Base-by-base conservation (phyloP, 1,140 invertebrate species). In the Bombus huntii region DNA sequence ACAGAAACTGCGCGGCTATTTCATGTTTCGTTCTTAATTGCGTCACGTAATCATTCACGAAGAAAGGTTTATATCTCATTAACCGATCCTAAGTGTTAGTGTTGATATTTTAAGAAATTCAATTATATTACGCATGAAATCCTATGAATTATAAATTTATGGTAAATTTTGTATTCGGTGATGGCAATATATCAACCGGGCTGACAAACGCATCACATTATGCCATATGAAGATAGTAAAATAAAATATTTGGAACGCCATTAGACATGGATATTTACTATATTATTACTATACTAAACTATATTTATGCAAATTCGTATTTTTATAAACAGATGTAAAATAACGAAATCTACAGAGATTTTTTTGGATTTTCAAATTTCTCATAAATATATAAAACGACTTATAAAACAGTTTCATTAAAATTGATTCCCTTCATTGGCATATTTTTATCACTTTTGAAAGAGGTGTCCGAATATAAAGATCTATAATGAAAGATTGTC, bases 1-100 rank as follows among this genome's bases (percentile, higher is more conserved):
- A 9, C 57, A 4, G 76, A 34, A 66, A 78, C 42, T 44, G 59
- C 18, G 2, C 18, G 1, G 39, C 10, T 47, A 53, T 78, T 66
- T 47, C n/a, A 78, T 28, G 70, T 44, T 42, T 25, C 76, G 59
- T 22, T 44, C n/a, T 78, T 66, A 78, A 66, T 78, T 78, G 44
- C 76, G 3, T 4, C 18, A 8, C 59, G 31, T 65, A 66, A 66
- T 78, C 39, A 66, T 18, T 42, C 39, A 28, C 39, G 44, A 34
- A 13, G 39, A 66, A 39, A 44, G 18, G n/a, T 44, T 79, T n/a
- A n/a, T 79, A 66, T 25, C 39, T 34, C 22, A 42, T 37, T 66
- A 47, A 66, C 5, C 76, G 6, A 66, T 66, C 31, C 25, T 15
- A 0, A 2, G 0, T 6, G 22, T 47, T 79, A 66, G 31, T 66